phyloP scores from a whole-genome alignment of 2,797 vertebrate genomes.

The Leptatherina wallacei region DNA sequence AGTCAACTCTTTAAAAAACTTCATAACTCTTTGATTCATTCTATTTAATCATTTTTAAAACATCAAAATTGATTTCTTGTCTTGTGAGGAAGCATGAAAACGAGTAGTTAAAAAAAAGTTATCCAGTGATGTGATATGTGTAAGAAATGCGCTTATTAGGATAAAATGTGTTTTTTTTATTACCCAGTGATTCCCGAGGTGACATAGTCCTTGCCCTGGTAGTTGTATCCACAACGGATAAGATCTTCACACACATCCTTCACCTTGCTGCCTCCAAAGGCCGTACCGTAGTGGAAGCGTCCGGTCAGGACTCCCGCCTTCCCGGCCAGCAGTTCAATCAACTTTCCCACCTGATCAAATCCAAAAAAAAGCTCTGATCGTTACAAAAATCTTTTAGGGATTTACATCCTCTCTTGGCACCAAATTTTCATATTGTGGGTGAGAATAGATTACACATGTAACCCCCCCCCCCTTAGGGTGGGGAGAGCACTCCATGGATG shows the following conservation, averaged over 20 bases:
- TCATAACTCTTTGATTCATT: neutral
- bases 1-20: neutral
- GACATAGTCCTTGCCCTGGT: constrained; percentile 97
- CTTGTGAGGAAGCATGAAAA: neutral
- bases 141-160: neutral
- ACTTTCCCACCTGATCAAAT: constrained; percentile 90
- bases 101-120: neutral
- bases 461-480: constrained; percentile 2
- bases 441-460: constrained; percentile 64
- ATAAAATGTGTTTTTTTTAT: constrained; percentile 35
- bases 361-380: constrained; percentile 2
- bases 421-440: constrained; percentile 43
- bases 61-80: neutral
- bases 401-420: constrained; percentile 18
- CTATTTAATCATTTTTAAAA: neutral
- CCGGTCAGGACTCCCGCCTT: constrained; percentile 96
- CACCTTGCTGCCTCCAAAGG: constrained; percentile 98
- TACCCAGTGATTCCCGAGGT: constrained; percentile 99
- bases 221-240: constrained; percentile 96
- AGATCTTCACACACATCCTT: constrained; percentile 99
- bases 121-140: neutral
- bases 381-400: constrained; percentile 21
- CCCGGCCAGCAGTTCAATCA: constrained; percentile 96
- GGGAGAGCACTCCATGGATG: constrained; percentile 60
- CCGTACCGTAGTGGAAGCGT: constrained; percentile 96